These are phyloP conservation scores for Solen grandis DNA, from an alignment of 1,140 invertebrate species.

Conservation along the genomic window DNA sequence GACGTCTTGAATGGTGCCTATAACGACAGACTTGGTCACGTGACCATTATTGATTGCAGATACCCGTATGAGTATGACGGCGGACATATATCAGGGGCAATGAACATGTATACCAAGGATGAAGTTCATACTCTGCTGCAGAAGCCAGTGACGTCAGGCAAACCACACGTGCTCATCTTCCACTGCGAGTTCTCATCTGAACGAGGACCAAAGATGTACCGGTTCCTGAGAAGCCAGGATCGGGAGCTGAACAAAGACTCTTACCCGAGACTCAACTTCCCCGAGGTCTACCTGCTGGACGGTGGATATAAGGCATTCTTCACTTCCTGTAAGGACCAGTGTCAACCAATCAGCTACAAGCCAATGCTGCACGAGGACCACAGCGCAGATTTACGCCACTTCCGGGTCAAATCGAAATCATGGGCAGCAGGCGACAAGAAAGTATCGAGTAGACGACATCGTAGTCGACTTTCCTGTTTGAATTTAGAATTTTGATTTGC, in stretches of 20 bases:
- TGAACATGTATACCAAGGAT: constrained; percentile 91
- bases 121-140: constrained; percentile 1
- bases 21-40: constrained; percentile 63
- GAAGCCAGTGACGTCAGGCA: constrained; percentile 49
- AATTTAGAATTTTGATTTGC: too few species aligned
- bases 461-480: too few species aligned
- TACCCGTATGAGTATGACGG: constrained; percentile 98
- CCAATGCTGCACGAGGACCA: constrained; percentile 82
- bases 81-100: constrained; percentile 93
- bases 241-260: not conserved
- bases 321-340: too few species aligned
- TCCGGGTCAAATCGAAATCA: constrained; percentile 82
- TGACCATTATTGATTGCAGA: constrained; percentile 83
- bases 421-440: too few species aligned
- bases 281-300: constrained; percentile 96
- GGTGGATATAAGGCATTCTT: constrained; percentile 97
- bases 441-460: constrained; percentile 35
- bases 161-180: constrained; percentile 92
- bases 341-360: too few species aligned
- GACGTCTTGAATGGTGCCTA: constrained; percentile 68
- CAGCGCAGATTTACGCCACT: constrained; percentile 86
- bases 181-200: constrained; percentile 99
- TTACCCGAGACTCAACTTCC: constrained; percentile 85
- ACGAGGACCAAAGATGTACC: constrained; percentile 92
- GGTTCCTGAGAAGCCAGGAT: not conserved